Conservation (phyloP, 30 jellyfish, hydroid and myxozoan genomes). For the Catostylus mosaicus region DNA sequence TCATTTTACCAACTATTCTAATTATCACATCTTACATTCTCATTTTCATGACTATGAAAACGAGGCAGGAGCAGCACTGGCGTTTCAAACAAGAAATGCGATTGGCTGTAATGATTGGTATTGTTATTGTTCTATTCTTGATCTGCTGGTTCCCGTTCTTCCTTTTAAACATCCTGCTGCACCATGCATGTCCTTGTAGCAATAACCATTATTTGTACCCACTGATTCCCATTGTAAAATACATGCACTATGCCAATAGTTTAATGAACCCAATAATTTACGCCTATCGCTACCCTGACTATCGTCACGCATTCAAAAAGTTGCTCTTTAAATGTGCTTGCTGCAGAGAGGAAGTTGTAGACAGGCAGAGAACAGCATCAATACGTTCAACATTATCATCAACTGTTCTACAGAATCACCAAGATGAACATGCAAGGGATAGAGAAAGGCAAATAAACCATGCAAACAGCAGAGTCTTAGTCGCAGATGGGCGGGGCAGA, state of each 20-base stretch:
- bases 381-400: constrained; percentile 46
- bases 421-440: constrained; percentile 39
- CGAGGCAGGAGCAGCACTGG: constrained; percentile 61
- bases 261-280: constrained; percentile 81
- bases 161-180: constrained; percentile 63
- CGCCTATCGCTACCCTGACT: constrained; percentile 78
- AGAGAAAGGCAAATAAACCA: constrained; percentile 3
- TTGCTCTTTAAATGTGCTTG: constrained; percentile 54
- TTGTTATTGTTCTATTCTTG: constrained; percentile 73
- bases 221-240: constrained; percentile 74
- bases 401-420: constrained; percentile 21
- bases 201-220: constrained; percentile 27
- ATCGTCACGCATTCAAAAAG: constrained; percentile 74
- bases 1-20: constrained; percentile 62
- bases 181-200: constrained; percentile 67
- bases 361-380: constrained; percentile 57
- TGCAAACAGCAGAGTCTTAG: constrained; percentile 16
- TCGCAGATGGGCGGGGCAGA: constrained; percentile 16
- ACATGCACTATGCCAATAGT: constrained; percentile 78
- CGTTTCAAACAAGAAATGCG: constrained; percentile 82
- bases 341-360: constrained; percentile 11
- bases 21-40: constrained; percentile 59
- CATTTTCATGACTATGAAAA: constrained; percentile 62
- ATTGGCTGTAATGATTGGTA: constrained; percentile 82
- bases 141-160: constrained; percentile 89